Evolutionary conservation across 2,113 vertebrate genomes (phyloP).

Genomic region (Gasterosteus nipponicus): DNA sequence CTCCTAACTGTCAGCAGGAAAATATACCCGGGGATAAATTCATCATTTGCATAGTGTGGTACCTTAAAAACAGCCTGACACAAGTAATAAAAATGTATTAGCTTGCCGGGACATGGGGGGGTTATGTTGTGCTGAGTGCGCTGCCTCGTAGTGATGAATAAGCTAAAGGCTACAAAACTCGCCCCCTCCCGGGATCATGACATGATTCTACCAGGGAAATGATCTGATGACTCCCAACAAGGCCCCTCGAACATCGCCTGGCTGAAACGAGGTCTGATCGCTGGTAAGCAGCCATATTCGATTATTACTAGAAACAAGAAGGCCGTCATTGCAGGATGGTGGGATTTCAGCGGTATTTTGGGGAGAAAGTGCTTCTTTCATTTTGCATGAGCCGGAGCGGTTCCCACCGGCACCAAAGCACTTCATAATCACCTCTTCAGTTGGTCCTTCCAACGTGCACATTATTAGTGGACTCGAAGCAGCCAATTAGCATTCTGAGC

Average conservation of each 20-base stretch:
- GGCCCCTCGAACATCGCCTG: constrained; percentile 17
- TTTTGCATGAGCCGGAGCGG: constrained; percentile 40
- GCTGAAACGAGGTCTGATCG: constrained; percentile 40
- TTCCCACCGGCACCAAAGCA: constrained; percentile 53
- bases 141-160: constrained; percentile 72
- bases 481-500: constrained; percentile 47
- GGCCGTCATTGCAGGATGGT: constrained; percentile 34
- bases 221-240: constrained; percentile 48
- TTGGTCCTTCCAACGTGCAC: constrained; percentile 33
- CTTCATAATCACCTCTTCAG: constrained; percentile 61
- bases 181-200: constrained; percentile 58
- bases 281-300: constrained; percentile 47
- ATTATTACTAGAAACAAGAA: constrained; percentile 46
- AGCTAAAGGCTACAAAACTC: constrained; percentile 64
- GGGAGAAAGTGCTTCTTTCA: constrained; percentile 9
- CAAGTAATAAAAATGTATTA: constrained; percentile 79
- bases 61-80: constrained; percentile 72
- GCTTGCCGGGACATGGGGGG: constrained; percentile 59
- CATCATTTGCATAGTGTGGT: constrained; percentile 77
- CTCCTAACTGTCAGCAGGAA: constrained; percentile 75
- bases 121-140: constrained; percentile 74
- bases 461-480: constrained; percentile 51
- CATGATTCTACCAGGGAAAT: constrained; percentile 62
- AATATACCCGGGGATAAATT: constrained; percentile 71
- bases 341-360: constrained; percentile 7